Evolutionary conservation across 2,113 vertebrate species (phyloP).

Genomic region (Centropristis striata): DNA sequence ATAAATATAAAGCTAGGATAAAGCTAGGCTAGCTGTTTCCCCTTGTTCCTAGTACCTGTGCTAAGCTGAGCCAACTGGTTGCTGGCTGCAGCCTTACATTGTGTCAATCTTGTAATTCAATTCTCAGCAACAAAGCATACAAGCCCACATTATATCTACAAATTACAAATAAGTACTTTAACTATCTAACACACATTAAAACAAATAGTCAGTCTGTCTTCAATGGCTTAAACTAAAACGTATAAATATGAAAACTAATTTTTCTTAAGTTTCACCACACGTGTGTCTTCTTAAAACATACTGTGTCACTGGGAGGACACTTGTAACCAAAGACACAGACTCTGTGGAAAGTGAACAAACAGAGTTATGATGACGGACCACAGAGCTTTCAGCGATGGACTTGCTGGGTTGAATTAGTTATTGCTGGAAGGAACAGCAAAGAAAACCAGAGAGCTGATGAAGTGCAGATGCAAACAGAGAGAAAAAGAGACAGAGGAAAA

Average conservation of each 20-base stretch:
- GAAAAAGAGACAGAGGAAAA: not conserved
- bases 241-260: not conserved
- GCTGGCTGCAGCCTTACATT: not conserved
- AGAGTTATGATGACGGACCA: not conserved
- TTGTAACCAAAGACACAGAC: conserved; percentile 18
- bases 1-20: too few species aligned
- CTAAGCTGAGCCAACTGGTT: not conserved
- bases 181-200: not conserved
- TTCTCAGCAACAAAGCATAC: not conserved
- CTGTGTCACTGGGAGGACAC: conserved; percentile 10
- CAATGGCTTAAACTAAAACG: conserved; percentile 1
- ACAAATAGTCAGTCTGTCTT: not conserved
- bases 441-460: conserved; percentile 54
- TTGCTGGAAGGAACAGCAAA: conserved; percentile 42
- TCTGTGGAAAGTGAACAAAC: not conserved
- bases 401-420: conserved; percentile 46
- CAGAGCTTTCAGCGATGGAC: conserved; percentile 10
- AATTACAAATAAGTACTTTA: not conserved
- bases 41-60: not conserved
- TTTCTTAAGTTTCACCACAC: conserved; percentile 14
- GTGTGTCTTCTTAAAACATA: not conserved
- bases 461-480: conserved; percentile 50
- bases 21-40: not conserved
- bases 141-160: not conserved
- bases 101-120: not conserved